Percentiles rank a stretch among this genome's conserved stretches.
Conservation (phyloP, 2,113 vertebrate species). For the Agapornis roseicollis region DNA sequence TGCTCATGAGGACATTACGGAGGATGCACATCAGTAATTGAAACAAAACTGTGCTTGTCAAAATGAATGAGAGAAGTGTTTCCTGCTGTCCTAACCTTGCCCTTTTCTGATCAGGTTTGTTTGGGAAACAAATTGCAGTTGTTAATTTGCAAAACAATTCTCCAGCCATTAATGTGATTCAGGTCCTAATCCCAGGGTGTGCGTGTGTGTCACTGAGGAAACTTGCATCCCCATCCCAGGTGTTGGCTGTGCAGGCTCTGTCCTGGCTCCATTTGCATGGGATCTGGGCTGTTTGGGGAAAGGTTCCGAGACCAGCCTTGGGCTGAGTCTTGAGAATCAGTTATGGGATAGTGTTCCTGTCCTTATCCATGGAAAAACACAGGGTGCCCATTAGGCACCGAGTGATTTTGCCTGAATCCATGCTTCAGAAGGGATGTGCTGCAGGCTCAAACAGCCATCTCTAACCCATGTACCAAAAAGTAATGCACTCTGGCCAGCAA, state of each 20-base stretch:
- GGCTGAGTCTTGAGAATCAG: neutral
- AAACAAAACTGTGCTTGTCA: conserved; percentile 20
- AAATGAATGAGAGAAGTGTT: neutral
- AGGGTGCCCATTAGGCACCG: fast-evolving
- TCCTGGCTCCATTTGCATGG: fast-evolving
- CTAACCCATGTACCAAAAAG: neutral
- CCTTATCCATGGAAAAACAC: neutral
- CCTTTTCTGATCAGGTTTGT: neutral
- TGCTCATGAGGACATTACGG: neutral
- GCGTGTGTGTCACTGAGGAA: fast-evolving
- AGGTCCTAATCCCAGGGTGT: neutral
- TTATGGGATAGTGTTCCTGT: fast-evolving
- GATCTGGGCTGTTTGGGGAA: fast-evolving
- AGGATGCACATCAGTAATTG: conserved; percentile 13
- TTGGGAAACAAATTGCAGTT: neutral
- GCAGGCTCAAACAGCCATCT: neutral
- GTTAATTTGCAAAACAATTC: neutral
- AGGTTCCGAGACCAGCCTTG: fast-evolving
- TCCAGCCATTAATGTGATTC: neutral
- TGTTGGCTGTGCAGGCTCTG: fast-evolving
- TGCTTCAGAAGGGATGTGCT: neutral
- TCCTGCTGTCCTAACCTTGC: conserved; percentile 13
- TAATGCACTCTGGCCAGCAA: neutral
- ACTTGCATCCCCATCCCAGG: neutral
- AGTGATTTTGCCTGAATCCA: fast-evolving